Conservation (phyloP, 2,113 vertebrate species). For the Abramis brama region DNA sequence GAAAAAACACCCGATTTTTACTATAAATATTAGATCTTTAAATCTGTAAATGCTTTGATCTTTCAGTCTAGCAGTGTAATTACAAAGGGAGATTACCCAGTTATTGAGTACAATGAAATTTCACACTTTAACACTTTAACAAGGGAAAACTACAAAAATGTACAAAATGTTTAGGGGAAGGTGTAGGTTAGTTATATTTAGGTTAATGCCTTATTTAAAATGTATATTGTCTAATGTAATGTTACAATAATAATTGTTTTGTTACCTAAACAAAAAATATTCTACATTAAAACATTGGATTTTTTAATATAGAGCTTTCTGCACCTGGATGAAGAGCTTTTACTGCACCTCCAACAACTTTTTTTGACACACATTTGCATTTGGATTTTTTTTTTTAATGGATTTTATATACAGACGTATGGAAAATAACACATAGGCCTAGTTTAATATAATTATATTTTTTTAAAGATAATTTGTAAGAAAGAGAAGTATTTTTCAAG, state of each 20-base stretch:
- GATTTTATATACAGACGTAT: not conserved
- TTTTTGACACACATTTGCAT: not conserved
- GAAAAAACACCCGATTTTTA: not conserved
- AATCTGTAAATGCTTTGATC: not conserved
- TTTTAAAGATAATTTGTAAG: not conserved
- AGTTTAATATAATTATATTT: too few relatives aligned
- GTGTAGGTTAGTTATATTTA: too few relatives aligned
- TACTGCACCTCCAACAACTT: not conserved
- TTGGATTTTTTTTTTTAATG: not conserved
- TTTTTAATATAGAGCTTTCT: not conserved
- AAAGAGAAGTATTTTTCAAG: not conserved
- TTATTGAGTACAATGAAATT: not conserved
- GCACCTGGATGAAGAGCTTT: not conserved
- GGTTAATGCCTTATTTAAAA: too few relatives aligned
- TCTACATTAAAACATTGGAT: not conserved
- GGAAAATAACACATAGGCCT: too few relatives aligned
- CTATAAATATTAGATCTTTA: not conserved
- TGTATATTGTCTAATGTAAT: too few relatives aligned
- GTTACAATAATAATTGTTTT: too few relatives aligned
- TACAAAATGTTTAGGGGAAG: too few relatives aligned
- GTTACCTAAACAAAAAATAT: too few relatives aligned
- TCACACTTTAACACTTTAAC: not conserved
- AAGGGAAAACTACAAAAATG: not conserved
- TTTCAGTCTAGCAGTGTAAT: not conserved
- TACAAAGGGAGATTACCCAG: not conserved